Evolutionary conservation across 2,888 invertebrate species (phyloP).

Genomic region (Hybos culiciformis): DNA sequence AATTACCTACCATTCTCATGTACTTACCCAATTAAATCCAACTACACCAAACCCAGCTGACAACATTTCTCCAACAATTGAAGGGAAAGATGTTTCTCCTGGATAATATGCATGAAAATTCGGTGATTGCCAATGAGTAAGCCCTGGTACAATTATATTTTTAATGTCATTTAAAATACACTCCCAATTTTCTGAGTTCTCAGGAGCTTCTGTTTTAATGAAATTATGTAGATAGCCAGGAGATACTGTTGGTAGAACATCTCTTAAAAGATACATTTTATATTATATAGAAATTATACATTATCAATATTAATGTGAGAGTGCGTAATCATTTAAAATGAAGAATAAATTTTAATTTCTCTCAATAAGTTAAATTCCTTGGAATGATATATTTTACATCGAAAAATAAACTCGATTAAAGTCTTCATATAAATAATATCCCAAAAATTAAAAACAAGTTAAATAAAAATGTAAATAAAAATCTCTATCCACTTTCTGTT

Average conservation of each 20-base stretch:
- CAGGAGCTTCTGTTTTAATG: conserved; percentile 68
- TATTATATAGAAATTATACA: neutral
- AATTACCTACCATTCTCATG: too few relatives aligned
- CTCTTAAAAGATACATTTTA: too few relatives aligned
- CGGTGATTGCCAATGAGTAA: conserved; percentile 90
- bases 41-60: conserved; percentile 68
- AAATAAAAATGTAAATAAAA: too few relatives aligned
- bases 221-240: conserved; percentile 78
- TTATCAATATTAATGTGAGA: neutral
- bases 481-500: too few relatives aligned
- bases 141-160: conserved; percentile 77
- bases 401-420: too few relatives aligned
- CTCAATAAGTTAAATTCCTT: neutral
- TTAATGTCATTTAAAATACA: conserved; percentile 80
- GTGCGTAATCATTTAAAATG: too few relatives aligned
- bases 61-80: conserved; percentile 71
- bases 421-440: too few relatives aligned
- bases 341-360: too few relatives aligned
- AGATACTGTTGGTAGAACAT: conserved; percentile 73
- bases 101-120: conserved; percentile 88
- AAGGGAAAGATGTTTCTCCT: conserved; percentile 70
- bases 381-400: too few relatives aligned
- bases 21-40: conserved; percentile 86
- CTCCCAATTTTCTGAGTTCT: conserved; percentile 70
- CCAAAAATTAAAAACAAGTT: too few relatives aligned